A percentile compares a stretch with the other conserved stretches of the same genome.
phyloP scores from a whole-genome alignment of 1,140 invertebrate genomes.

The Frieseomelitta varia region DNA sequence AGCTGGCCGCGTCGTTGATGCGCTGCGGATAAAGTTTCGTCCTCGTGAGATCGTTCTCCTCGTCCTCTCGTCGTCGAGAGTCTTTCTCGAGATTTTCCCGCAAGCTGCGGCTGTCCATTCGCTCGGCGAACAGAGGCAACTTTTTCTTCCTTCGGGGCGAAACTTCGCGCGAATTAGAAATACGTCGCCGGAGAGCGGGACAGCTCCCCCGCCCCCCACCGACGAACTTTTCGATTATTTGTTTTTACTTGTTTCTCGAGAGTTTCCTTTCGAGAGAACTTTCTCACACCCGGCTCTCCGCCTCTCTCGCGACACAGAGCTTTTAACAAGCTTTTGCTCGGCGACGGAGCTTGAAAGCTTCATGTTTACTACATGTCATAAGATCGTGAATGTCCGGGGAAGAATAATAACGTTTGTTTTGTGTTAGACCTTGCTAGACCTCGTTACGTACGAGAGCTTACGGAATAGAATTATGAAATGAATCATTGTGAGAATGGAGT shows the following conservation, averaged over 20 bases:
- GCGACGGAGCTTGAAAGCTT: not conserved
- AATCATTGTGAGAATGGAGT: too few species aligned
- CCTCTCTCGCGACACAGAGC: not conserved
- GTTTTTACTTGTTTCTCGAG: not conserved
- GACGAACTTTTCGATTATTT: constrained; percentile 23
- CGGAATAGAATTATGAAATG: not conserved
- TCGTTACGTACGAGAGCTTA: not conserved
- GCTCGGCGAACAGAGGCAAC: not conserved
- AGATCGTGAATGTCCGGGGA: not conserved
- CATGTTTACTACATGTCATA: not conserved
- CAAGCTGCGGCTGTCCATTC: not conserved
- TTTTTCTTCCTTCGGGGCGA: not conserved
- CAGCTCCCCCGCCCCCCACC: not conserved
- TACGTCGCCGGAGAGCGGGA: not conserved
- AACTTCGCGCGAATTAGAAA: not conserved
- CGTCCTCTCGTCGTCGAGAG: not conserved
- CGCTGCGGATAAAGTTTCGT: constrained; percentile 58
- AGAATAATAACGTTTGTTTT: not conserved
- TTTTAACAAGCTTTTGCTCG: not conserved
- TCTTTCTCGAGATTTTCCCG: not conserved
- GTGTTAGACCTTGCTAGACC: not conserved
- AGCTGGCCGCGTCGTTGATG: constrained; percentile 64
- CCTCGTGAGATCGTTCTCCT: not conserved
- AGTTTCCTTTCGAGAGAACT: not conserved
- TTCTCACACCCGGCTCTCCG: not conserved